These are phyloP conservation scores for Drosophila leontia DNA, from an alignment of 1,140 invertebrate genomes.

Conservation along the genomic window DNA sequence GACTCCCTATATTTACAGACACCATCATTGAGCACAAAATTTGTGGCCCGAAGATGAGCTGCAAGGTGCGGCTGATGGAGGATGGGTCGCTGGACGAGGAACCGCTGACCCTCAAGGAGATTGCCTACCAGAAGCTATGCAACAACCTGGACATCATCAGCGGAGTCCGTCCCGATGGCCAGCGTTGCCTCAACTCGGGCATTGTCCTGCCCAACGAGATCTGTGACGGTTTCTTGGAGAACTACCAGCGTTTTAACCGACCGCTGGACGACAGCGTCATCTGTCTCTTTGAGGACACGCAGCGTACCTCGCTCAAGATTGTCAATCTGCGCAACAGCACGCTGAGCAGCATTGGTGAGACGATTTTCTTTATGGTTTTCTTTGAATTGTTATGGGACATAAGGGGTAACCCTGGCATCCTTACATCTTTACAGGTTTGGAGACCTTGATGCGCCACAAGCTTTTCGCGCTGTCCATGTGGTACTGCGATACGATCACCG, in stretches of 20 bases:
- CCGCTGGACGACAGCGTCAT: slow-evolving; percentile 89
- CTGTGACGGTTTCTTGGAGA: slow-evolving; percentile 88
- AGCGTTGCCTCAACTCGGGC: slow-evolving; percentile 59
- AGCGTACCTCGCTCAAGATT: slow-evolving; percentile 88
- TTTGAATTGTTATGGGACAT: neutral
- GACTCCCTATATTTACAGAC: slow-evolving; percentile 13
- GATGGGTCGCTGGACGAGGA: slow-evolving; percentile 82
- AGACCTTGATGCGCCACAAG: slow-evolving; percentile 89
- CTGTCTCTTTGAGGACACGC: slow-evolving; percentile 89
- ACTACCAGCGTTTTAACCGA: slow-evolving; percentile 87
- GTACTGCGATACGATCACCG: slow-evolving; percentile 89
- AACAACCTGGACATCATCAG: slow-evolving; percentile 88
- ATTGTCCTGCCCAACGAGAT: slow-evolving; percentile 83
- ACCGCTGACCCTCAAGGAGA: slow-evolving; percentile 86
- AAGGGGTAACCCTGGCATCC: neutral
- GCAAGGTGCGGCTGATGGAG: slow-evolving; percentile 84
- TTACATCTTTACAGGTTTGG: slow-evolving; percentile 84
- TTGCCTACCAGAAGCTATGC: slow-evolving; percentile 88
- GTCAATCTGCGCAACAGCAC: slow-evolving; percentile 90
- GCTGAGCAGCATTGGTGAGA: slow-evolving; percentile 86
- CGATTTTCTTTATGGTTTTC: too few species aligned
- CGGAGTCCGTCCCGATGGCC: slow-evolving; percentile 32
- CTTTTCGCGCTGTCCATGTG: slow-evolving; percentile 90
- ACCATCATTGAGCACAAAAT: slow-evolving; percentile 6
- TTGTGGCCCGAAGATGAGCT: slow-evolving; percentile 72